Conservation (phyloP, 2,888 invertebrate species). For the Minunthozetes semirufus region DNA sequence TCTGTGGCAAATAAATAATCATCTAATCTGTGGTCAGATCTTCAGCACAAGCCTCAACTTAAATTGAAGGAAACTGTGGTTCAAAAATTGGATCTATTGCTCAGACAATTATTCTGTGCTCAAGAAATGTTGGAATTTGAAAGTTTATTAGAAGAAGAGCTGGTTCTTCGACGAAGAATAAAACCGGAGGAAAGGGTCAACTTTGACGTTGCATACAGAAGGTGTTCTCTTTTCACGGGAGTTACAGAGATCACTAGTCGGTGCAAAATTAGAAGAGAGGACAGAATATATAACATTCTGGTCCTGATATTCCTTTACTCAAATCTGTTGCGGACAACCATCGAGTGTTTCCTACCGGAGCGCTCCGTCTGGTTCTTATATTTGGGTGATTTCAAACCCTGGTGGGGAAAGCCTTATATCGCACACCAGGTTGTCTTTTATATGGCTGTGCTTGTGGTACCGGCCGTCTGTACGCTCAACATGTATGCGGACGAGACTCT, state of each 20-base stretch:
- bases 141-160: too few relatives aligned
- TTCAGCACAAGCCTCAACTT: too few relatives aligned
- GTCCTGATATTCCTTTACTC: neutral
- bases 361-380: neutral
- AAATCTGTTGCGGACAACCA: neutral
- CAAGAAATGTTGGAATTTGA: too few relatives aligned
- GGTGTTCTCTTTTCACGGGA: neutral
- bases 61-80: too few relatives aligned
- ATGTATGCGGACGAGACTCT: neutral
- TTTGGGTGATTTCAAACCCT: neutral
- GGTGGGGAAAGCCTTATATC: neutral
- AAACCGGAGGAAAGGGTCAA: neutral
- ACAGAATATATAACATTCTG: neutral
- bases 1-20: too few relatives aligned
- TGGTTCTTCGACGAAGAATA: neutral
- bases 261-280: too few relatives aligned
- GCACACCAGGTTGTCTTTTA: neutral
- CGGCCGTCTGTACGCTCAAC: neutral
- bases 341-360: neutral
- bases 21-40: too few relatives aligned
- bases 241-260: neutral
- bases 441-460: neutral
- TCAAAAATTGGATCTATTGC: too few relatives aligned
- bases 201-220: neutral
- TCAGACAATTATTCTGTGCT: too few relatives aligned